Percentiles rank a stretch among this genome's conserved stretches.
Conservation (phyloP, 30 jellyfish, hydroid and myxozoan genomes). For the Aurelia aurita region DNA sequence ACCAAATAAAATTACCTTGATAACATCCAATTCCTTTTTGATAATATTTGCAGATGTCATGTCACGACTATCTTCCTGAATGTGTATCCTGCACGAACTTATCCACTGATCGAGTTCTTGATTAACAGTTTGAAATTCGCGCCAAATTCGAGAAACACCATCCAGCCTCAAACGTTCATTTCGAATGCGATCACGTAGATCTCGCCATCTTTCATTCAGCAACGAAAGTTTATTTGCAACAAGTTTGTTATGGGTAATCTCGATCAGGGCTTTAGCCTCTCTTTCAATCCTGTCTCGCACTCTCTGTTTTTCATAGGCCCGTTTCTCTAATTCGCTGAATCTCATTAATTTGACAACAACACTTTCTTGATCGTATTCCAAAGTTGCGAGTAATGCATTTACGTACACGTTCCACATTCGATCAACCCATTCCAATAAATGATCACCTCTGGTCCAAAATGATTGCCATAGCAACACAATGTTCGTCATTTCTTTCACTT, state of each 20-base stretch:
- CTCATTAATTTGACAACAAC: constrained; percentile 79
- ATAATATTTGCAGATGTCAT: constrained; percentile 38
- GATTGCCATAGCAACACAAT: constrained; percentile 72
- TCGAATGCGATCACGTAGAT: constrained; percentile 45
- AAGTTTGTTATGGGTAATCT: constrained; percentile 28
- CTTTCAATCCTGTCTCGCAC: constrained; percentile 57
- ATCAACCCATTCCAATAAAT: constrained; percentile 80
- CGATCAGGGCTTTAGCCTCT: constrained; percentile 68
- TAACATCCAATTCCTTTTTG: constrained; percentile 13
- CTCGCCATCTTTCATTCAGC: constrained; percentile 59
- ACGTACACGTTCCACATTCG: constrained; percentile 29
- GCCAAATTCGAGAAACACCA: constrained; percentile 53
- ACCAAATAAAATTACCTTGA: constrained; percentile 12
- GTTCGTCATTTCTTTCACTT: constrained; percentile 54
- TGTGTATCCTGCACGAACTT: constrained; percentile 6
- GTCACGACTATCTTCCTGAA: constrained; percentile 30
- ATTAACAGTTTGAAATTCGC: constrained; percentile 38
- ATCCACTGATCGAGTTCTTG: constrained; percentile 63
- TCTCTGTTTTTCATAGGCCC: constrained; percentile 76
- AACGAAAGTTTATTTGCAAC: constrained; percentile 27
- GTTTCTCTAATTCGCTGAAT: constrained; percentile 78
- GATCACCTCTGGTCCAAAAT: constrained; percentile 64
- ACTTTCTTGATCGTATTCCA: constrained; percentile 80
- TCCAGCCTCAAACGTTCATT: constrained; percentile 63
- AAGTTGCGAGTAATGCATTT: constrained; percentile 8